Percentiles rank a stretch among this genome's conserved stretches.
Conservation (phyloP, 2,113 vertebrate species). For the Delphinus delphis region DNA sequence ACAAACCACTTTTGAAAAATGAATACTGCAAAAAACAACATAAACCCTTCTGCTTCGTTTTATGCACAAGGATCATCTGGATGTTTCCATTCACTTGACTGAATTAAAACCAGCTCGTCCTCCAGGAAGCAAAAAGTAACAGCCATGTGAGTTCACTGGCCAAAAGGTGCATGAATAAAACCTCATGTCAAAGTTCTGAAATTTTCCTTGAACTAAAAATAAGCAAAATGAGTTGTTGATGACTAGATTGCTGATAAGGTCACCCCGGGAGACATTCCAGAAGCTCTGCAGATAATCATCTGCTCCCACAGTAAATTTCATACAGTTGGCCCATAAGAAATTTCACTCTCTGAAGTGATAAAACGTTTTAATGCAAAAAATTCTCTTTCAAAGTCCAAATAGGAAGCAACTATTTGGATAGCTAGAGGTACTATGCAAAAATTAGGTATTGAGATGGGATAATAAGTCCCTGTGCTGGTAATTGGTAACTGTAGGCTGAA, state of each 20-base stretch:
- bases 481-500: neutral
- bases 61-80: conserved; percentile 9
- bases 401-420: neutral
- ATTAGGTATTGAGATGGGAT: neutral
- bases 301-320: neutral
- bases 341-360: conserved; percentile 1
- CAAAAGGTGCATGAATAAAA: conserved; percentile 58
- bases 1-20: conserved; percentile 3
- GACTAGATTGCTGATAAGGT: conserved; percentile 75
- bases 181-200: conserved; percentile 69
- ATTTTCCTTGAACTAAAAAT: conserved; percentile 74
- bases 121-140: conserved; percentile 70
- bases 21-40: conserved; percentile 6
- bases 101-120: conserved; percentile 75
- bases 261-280: neutral
- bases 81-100: conserved; percentile 71
- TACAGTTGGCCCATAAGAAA: neutral
- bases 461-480: neutral
- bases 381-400: neutral
- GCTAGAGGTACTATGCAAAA: neutral
- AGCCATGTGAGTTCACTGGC: conserved; percentile 51
- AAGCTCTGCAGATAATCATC: conserved; percentile 20
- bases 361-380: neutral
- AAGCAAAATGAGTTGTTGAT: conserved; percentile 71
- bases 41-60: conserved; percentile 3